phyloP scores from a whole-genome alignment of 1,140 invertebrate species.

The Gerris buenoi region DNA sequence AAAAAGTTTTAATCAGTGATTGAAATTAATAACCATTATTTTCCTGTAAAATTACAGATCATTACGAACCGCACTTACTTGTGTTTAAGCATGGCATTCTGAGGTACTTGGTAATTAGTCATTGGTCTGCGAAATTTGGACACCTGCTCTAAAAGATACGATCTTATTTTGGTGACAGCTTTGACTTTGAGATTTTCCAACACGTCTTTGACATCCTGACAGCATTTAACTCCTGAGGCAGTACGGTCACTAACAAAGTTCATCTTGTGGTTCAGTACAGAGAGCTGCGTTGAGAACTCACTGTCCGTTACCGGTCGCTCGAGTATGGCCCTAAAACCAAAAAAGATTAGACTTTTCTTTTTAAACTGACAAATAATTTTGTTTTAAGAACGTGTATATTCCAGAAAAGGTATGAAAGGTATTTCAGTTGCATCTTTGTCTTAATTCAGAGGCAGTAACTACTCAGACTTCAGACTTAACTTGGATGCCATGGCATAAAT shows the following conservation, averaged over 20 bases:
- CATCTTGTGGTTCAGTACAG: constrained; percentile 92
- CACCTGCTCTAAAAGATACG: constrained; percentile 87
- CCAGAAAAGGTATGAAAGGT: too few species aligned
- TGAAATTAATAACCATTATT: too few species aligned
- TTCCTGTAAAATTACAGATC: too few species aligned
- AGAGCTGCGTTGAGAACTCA: constrained; percentile 78
- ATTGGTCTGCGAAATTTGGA: constrained; percentile 95
- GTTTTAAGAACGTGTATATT: too few species aligned
- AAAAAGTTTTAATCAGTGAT: too few species aligned
- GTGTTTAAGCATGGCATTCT: constrained; percentile 93
- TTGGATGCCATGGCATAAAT: too few species aligned
- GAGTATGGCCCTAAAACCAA: constrained; percentile 62
- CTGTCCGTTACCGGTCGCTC: constrained; percentile 85
- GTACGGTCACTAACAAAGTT: constrained; percentile 92
- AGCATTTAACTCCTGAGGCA: constrained; percentile 85
- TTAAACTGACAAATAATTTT: too few species aligned
- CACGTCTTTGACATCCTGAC: constrained; percentile 87
- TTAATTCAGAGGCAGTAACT: too few species aligned
- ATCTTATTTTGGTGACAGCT: constrained; percentile 85
- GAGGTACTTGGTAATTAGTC: constrained; percentile 96
- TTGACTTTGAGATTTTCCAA: constrained; percentile 91
- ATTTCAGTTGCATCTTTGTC: too few species aligned
- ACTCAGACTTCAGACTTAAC: too few species aligned
- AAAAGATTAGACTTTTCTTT: too few species aligned
- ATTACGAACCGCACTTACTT: constrained; percentile 43